Conservation (phyloP, 2,113 vertebrate genomes). For the Leptobrachium leishanense region DNA sequence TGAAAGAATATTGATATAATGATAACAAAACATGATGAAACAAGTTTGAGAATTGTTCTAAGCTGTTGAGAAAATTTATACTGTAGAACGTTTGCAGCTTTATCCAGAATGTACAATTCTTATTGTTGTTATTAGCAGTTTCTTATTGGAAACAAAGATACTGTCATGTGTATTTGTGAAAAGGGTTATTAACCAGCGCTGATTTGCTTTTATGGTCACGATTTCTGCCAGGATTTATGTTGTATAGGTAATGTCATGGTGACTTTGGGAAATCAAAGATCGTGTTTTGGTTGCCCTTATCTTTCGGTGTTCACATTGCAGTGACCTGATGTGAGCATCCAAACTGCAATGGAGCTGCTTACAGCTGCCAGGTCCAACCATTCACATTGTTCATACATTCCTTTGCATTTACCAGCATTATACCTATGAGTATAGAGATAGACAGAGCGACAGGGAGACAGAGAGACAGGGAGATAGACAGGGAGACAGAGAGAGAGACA, state of each 20-base stretch:
- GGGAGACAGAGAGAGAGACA: too few relatives aligned
- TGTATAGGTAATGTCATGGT: not conserved
- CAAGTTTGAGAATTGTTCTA: too few relatives aligned
- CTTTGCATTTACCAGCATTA: slow-evolving; percentile 31
- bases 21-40: too few relatives aligned
- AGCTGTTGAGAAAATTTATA: too few relatives aligned
- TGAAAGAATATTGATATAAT: too few relatives aligned
- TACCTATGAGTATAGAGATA: not conserved
- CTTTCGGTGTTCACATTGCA: not conserved
- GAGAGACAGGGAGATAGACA: not conserved
- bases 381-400: slow-evolving; percentile 39
- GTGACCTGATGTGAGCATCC: slow-evolving; percentile 14
- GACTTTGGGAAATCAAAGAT: not conserved
- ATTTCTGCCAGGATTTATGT: not conserved
- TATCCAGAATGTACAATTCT: too few relatives aligned
- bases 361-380: slow-evolving; percentile 27
- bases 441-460: not conserved
- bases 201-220: not conserved
- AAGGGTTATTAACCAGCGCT: not conserved
- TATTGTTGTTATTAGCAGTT: too few relatives aligned
- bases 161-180: too few relatives aligned
- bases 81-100: too few relatives aligned
- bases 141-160: too few relatives aligned
- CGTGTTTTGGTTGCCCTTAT: not conserved
- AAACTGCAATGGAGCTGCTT: slow-evolving; percentile 19